Evolutionary conservation across 2,113 vertebrate species (phyloP), one percentile per base, ranked within the genome.

Genomic region (Drymodes brunneopygia): DNA sequence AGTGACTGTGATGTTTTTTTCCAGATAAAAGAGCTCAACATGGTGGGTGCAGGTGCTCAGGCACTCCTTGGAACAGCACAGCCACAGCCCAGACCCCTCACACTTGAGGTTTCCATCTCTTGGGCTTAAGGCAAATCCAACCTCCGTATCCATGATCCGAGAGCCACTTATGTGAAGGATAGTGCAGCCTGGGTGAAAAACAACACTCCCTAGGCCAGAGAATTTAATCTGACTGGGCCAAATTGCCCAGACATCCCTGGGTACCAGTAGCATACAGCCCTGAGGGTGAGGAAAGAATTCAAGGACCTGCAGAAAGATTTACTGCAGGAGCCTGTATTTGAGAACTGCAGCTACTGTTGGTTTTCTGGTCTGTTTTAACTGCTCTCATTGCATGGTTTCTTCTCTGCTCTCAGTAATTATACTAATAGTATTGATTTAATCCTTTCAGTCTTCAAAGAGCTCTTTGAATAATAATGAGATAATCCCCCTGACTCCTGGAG

Each of bases 401-500:
- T 67, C 57, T 85, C 51, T 67, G n/a, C 28, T 81, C 25, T 85
- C 29, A 33, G 64, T 66, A 78, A 77, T 92, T 85, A 56, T 35
- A 24, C 7, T 62, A 66, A 64, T 51, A 85, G 65, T 64, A 74
- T 71, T 81, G 72, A 85, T 75, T 91, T 56, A 93, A 95, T 94
- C 69, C 50, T 65, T 80, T 83, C 84, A 62, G 73, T 81, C 78
- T 93, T 91, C 90, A 51, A 50, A 75, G 61, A 82, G 20, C 22
- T 79, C 8, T 93, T 81, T 72, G 88, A 85, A 61, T 88, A 87
- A 54, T 86, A 92, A 78, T 50, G 38, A 84, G 56, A 58, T 78
- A 81, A 84, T 92, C 65, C 47, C 74, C 6, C 81, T 74, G 70
- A 90, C 40, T 56, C 22, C 56, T 47, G 21, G 42, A 92, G 40